Base-by-base conservation (phyloP, 2,888 invertebrate genomes). In the Hartigia nigra region DNA sequence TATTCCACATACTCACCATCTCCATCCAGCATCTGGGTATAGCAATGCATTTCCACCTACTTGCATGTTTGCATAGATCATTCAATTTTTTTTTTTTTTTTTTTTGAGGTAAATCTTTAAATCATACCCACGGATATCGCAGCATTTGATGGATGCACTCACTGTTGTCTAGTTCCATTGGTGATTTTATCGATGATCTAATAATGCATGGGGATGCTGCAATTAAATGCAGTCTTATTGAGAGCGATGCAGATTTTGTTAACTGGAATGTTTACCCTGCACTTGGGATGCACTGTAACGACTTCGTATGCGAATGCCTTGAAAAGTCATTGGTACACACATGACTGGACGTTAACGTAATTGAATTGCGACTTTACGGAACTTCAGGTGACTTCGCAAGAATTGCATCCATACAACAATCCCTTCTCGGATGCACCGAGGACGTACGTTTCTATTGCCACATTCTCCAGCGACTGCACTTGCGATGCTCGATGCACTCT, bases 11-110 rank as follows among this genome's bases (percentile, higher is more conserved):
- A 55, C 55, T 23, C 9, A 72, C 31, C 31, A 14, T 31, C 31
- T 34, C 12, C 72, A 12, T 34, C 32, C 72, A 72, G 32, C 2
- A 23, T 2, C 55, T 55, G 9, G 55, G 23, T 39, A 74, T 70
- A 76, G 78, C 75, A 14, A 76, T 34, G 34, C 34, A 81, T 78
- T 81, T 80, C 77, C 83, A 70, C 76, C 77, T 74, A 55, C 70
- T 77, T 69, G 76, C 37, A n/a, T 35, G 34, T 75, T 78, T 76
- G 35, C 78, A 76, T 74, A 39, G 78, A 77, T 80, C 78, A 77
- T 77, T 82, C 70, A 77, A 75, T 75, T 75, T 34, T 34, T 34
- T 34, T 34, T 34, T 75, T 75, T 34, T 34, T 34, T 34, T 34
- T 34, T 39, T 0, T 4, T 14, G 1, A 0, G 23, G 23, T 39